Percentiles rank a stretch among this genome's conserved stretches.
Conservation (phyloP, 2,113 vertebrate species). For the Rhinolophus sinicus region DNA sequence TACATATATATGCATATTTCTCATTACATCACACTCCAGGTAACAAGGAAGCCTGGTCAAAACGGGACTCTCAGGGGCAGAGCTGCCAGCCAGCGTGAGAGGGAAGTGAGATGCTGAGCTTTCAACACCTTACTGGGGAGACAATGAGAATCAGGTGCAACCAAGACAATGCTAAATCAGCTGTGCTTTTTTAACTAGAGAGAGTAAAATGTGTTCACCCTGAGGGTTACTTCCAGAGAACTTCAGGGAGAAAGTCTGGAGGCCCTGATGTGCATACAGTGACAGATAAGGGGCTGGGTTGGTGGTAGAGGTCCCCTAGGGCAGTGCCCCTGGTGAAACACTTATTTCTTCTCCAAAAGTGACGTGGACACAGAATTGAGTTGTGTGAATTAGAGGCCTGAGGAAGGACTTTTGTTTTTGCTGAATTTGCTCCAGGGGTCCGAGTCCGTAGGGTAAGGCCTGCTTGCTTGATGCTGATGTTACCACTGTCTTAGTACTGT, state of each 20-base stretch:
- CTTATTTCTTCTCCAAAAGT: background rate
- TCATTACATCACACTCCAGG: background rate
- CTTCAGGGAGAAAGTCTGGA: background rate
- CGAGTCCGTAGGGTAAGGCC: background rate
- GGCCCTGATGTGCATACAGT: background rate
- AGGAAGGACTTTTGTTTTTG: background rate
- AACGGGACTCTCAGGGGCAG: background rate
- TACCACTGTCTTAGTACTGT: background rate
- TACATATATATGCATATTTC: background rate
- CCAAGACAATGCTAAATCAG: background rate
- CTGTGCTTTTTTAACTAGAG: background rate
- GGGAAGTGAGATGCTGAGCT: background rate
- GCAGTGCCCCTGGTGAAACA: background rate
- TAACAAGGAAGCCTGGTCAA: background rate
- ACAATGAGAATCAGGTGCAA: background rate
- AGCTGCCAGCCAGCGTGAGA: background rate
- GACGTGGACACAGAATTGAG: background rate
- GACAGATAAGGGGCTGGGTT: background rate
- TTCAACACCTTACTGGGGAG: background rate
- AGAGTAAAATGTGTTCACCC: background rate
- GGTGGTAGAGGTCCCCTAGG: background rate
- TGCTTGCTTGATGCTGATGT: background rate
- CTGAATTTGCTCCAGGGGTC: background rate
- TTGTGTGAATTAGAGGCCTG: background rate
- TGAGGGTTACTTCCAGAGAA: background rate